Evolutionary conservation across 1,140 invertebrate species (phyloP).

Genomic region (Atta texana): DNA sequence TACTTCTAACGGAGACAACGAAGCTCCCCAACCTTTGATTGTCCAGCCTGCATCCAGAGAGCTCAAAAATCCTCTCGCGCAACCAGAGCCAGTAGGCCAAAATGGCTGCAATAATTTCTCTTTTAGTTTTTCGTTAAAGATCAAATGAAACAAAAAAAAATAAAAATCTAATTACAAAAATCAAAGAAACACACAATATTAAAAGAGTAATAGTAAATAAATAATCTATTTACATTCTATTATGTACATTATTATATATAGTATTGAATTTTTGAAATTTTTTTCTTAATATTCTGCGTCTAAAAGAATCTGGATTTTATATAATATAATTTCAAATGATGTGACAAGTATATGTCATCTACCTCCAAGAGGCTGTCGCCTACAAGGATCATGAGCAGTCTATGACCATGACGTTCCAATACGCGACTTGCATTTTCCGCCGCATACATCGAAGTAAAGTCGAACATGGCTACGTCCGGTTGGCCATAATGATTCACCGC

Average conservation of each 20-base stretch:
- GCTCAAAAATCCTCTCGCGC: slow-evolving; percentile 98
- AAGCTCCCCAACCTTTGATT: slow-evolving; percentile 93
- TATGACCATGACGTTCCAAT: slow-evolving; percentile 92
- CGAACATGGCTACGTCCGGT: slow-evolving; percentile 99
- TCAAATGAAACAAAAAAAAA: not conserved
- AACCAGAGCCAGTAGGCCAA: slow-evolving; percentile 99
- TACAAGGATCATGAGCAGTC: slow-evolving; percentile 95
- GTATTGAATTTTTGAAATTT: not conserved
- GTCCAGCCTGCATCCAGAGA: slow-evolving; percentile 99
- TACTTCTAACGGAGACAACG: slow-evolving; percentile 91
- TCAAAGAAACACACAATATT: not conserved
- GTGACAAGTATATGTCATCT: slow-evolving; percentile 44
- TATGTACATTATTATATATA: not conserved
- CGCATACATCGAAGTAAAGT: slow-evolving; percentile 99
- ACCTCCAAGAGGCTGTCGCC: slow-evolving; percentile 98
- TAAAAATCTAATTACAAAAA: slow-evolving; percentile 4
- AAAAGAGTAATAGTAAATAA: not conserved
- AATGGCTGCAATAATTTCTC: slow-evolving; percentile 91
- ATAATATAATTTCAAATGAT: not conserved
- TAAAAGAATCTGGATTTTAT: not conserved
- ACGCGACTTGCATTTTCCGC: slow-evolving; percentile 97
- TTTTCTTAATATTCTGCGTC: not conserved
- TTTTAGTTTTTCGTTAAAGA: slow-evolving; percentile 32
- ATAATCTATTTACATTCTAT: not conserved
- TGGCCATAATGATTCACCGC: slow-evolving; percentile 99